Evolutionary conservation across 2,797 vertebrate genomes (phyloP).

Genomic region (Gymnopithys bicolor): DNA sequence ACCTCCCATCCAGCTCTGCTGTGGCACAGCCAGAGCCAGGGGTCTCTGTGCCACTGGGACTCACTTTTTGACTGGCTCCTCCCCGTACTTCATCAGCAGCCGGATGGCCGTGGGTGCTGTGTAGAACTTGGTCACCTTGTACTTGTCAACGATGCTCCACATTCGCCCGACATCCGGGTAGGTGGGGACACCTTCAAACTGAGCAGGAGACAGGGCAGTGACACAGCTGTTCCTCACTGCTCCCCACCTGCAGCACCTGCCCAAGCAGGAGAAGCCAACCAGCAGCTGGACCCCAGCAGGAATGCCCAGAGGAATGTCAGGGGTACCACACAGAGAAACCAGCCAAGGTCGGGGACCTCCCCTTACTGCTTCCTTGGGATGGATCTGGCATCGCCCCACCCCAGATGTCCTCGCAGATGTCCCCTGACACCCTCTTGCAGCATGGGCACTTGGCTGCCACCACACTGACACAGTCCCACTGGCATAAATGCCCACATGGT

Average conservation of each 20-base stretch:
- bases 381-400: neutral
- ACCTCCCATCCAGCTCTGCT: neutral
- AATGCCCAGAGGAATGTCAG: neutral
- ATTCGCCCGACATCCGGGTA: constrained; percentile 90
- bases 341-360: neutral
- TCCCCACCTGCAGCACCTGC: neutral
- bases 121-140: constrained; percentile 95
- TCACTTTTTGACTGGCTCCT: constrained; percentile 92
- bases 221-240: neutral
- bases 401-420: neutral
- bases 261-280: neutral
- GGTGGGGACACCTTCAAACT: constrained; percentile 97
- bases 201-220: constrained; percentile 31
- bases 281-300: neutral
- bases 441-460: fast-evolving
- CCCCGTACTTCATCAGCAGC: constrained; percentile 95
- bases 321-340: neutral
- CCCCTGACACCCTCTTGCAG: neutral
- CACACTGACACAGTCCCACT: neutral
- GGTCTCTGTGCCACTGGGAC: neutral
- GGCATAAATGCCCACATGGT: neutral
- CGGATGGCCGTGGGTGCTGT: constrained; percentile 96
- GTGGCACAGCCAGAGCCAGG: neutral
- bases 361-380: neutral
- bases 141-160: constrained; percentile 94